Evolutionary conservation across 2,888 invertebrate genomes (phyloP), one percentile per base, ranked within the genome.

Genomic region (Brenthis hecate): DNA sequence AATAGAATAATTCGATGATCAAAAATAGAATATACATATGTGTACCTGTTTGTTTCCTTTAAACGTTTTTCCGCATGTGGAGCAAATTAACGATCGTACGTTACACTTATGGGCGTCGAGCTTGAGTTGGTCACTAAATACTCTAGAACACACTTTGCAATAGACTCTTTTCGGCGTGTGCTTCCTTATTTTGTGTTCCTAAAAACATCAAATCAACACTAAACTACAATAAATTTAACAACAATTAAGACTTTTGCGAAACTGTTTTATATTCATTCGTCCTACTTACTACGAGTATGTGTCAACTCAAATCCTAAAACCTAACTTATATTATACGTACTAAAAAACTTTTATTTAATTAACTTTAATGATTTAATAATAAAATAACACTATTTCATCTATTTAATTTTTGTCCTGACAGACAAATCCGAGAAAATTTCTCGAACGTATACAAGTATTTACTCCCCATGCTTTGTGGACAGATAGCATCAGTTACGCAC

Each of bases 101-200:
- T 63, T 62, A 71, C 89, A 89, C 23, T 66, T 75, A 73, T 89
- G 89, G 32, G 72, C 74, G 13, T 84, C 85, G 2, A 71, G 61
- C 2, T 68, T 61, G 32, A 76, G 65, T 69, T 82, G 77, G 65
- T 69, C 76, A 0, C 55, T 28, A 62, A 84, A 88, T 4, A 75
- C 62, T n/a, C 76, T 71, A 1, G 71, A 56, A 65, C 89, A 89
- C 6, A 64, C 55, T 50, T 77, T 80, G 71, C 90, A 90, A 14
- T 73, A 75, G 4, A 82, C 77, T 65, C 76, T 83, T 1, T 58
- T 65, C 0, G 76, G 67, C 0, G 78, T 69, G 68, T 90, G 89
- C 72, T 71, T 84, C 28, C 85, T 74, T 68, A 84, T 62, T 69
- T 75, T 82, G 71, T 89, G 89, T 23, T 72, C 76, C 89, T 89